Conservation (phyloP, 2,797 vertebrate genomes). For the Labeo calbasu region DNA sequence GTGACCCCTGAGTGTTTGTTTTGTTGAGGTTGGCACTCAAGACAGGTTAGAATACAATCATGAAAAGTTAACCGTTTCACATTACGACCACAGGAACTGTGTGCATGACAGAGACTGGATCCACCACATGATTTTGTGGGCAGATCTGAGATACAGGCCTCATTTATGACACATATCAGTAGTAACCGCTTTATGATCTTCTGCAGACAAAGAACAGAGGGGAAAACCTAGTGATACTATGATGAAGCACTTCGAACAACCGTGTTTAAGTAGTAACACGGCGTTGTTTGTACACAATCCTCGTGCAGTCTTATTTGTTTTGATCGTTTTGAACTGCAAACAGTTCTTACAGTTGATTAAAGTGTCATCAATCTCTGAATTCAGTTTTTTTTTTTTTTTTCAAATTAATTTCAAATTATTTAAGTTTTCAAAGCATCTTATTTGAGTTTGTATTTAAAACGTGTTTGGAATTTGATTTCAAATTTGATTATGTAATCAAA, state of each 20-base stretch:
- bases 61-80: conserved; percentile 22
- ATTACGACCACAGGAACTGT: conserved; percentile 13
- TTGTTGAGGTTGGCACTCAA: background rate
- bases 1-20: conserved; percentile 7
- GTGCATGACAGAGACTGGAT: conserved; percentile 32
- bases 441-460: background rate
- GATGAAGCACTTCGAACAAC: background rate
- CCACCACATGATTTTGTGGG: conserved; percentile 50
- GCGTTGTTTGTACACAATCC: background rate
- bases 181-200: conserved; percentile 34
- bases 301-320: background rate
- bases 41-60: conserved; percentile 37
- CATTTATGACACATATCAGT: conserved; percentile 32
- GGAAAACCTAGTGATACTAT: conserved; percentile 3
- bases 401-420: background rate
- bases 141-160: conserved; percentile 34
- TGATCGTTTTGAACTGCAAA: background rate
- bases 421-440: background rate
- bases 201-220: conserved; percentile 13
- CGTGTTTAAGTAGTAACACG: background rate
- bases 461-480: background rate
- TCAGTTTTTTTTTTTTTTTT: background rate
- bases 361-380: background rate
- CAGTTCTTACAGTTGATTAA: background rate
- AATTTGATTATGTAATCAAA: background rate